phyloP scores from a whole-genome alignment of 2,888 invertebrate genomes.

The Brachycybe producta region DNA sequence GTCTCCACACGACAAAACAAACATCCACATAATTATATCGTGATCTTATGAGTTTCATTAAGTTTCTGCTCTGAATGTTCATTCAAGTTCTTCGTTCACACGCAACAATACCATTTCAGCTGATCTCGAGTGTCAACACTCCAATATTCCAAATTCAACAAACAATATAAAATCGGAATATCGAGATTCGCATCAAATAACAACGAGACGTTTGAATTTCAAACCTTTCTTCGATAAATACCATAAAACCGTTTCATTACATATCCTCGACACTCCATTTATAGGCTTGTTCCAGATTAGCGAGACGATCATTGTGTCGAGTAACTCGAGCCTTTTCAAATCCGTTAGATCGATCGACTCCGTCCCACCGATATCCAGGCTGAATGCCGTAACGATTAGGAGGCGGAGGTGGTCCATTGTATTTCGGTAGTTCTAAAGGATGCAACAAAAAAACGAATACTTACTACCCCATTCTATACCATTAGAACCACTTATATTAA shows the following conservation, averaged over 20 bases:
- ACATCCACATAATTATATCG: no score
- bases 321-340: slow-evolving; percentile 83
- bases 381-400: slow-evolving; percentile 84
- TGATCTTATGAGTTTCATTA: no score
- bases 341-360: slow-evolving; percentile 91
- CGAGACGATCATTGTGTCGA: slow-evolving; percentile 56
- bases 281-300: slow-evolving; percentile 70
- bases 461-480: background rate
- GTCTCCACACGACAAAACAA: no score
- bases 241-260: slow-evolving; percentile 41
- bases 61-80: no score
- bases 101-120: no score
- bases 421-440: slow-evolving; percentile 36
- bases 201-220: no score
- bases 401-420: slow-evolving; percentile 63
- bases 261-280: slow-evolving; percentile 92
- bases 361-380: slow-evolving; percentile 97
- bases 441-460: background rate
- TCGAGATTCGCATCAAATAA: no score
- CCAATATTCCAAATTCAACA: no score
- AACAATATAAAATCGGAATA: no score
- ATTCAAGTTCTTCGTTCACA: no score
- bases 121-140: no score
- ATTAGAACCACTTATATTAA: background rate
- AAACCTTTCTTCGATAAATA: background rate